Evolutionary conservation across 2,888 invertebrate genomes (phyloP).

Genomic region (Himalopsyche anomala): DNA sequence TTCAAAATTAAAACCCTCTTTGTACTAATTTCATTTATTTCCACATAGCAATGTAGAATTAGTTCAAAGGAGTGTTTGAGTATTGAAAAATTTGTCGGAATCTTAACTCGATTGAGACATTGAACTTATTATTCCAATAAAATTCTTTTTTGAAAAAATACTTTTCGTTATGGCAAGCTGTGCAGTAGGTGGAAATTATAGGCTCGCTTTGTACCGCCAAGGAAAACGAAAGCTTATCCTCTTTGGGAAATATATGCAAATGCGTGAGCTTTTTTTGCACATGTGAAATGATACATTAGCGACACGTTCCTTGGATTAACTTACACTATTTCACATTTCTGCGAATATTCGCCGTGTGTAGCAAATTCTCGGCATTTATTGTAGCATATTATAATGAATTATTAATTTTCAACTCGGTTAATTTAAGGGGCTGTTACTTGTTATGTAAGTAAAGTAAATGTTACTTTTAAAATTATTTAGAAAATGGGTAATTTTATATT

Average conservation of each 20-base stretch:
- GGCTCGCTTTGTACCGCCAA: neutral
- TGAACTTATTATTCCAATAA: neutral
- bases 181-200: constrained; percentile 24
- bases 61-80: no score
- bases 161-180: neutral
- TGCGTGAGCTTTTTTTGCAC: constrained; percentile 35
- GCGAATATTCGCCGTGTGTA: neutral
- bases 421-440: no score
- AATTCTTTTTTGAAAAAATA: neutral
- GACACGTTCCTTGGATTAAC: constrained; percentile 42
- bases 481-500: no score
- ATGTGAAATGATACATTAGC: constrained; percentile 36
- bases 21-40: no score
- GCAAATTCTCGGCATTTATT: neutral
- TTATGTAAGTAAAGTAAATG: no score
- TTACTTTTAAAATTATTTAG: no score
- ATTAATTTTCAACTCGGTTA: no score
- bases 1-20: no score
- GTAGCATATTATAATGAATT: neutral
- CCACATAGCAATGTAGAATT: no score
- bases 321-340: constrained; percentile 12
- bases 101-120: neutral
- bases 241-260: constrained; percentile 36
- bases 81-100: no score
- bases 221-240: constrained; percentile 32